phyloP scores from a whole-genome alignment of 64 coral and sea anemone genomes.

The Montipora foliosa region DNA sequence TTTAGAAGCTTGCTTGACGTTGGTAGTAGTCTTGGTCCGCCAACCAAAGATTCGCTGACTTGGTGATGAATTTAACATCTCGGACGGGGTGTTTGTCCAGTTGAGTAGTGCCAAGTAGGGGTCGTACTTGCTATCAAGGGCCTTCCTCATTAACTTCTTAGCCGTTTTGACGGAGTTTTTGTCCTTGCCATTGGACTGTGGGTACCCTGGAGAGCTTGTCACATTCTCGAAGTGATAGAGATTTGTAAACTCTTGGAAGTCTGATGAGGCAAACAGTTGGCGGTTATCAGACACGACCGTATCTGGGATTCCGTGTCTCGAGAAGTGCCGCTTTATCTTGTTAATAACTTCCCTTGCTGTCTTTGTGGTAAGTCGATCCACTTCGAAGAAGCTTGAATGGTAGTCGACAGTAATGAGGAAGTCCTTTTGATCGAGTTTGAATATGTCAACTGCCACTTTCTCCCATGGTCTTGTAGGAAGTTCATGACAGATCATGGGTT shows the following conservation, averaged over 20 bases:
- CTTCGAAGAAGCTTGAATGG: slow-evolving; percentile 47
- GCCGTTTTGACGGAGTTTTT: slow-evolving; percentile 1
- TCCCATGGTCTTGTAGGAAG: slow-evolving; percentile 50
- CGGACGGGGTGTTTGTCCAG: too few relatives aligned
- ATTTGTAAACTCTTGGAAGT: not conserved
- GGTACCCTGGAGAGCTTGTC: slow-evolving; percentile 37
- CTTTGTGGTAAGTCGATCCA: not conserved
- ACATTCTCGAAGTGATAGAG: slow-evolving; percentile 27
- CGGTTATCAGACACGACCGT: slow-evolving; percentile 32
- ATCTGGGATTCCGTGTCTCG: slow-evolving; percentile 53
- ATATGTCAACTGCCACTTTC: slow-evolving; percentile 44
- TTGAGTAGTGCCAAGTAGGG: not conserved
- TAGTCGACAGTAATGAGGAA: slow-evolving; percentile 34
- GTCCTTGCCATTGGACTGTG: not conserved
- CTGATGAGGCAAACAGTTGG: not conserved
- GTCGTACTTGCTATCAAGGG: not conserved
- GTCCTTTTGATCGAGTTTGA: slow-evolving; percentile 20
- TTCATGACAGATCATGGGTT: slow-evolving; percentile 8
- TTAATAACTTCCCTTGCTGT: not conserved
- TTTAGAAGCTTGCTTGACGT: too few relatives aligned
- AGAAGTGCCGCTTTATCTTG: slow-evolving; percentile 30
- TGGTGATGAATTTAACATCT: too few relatives aligned
- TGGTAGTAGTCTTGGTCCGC: too few relatives aligned
- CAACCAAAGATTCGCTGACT: too few relatives aligned
- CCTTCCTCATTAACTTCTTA: not conserved